Conservation (phyloP, 64 coral and sea anemone species). For the Dendrophyllia cribrosa region DNA sequence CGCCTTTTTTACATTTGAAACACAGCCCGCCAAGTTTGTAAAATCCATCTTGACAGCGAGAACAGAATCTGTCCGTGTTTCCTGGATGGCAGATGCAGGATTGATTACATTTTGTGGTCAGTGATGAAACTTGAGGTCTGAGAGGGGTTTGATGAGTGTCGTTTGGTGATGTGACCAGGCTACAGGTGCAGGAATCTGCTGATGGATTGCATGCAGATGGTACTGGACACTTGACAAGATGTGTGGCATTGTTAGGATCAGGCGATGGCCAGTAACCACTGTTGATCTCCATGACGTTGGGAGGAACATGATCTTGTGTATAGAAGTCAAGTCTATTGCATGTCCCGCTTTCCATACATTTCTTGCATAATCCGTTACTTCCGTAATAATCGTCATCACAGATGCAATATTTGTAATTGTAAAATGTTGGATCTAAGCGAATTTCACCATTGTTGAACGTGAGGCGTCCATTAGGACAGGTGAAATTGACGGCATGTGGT, state of each 20-base stretch:
- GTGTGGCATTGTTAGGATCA: conserved; percentile 9
- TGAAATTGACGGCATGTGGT: conserved; percentile 7
- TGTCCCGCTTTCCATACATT: conserved; percentile 38
- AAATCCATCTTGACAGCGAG: conserved; percentile 58
- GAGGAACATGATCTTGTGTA: neutral
- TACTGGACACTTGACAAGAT: conserved; percentile 53
- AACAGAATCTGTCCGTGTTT: conserved; percentile 62
- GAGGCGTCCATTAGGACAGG: conserved; percentile 35
- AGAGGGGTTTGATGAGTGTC: neutral
- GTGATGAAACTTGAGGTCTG: conserved; percentile 7
- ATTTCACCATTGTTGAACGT: conserved; percentile 58
- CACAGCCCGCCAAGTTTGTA: conserved; percentile 61
- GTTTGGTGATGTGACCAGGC: conserved; percentile 3
- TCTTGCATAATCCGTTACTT: conserved; percentile 36
- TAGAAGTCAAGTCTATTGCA: neutral
- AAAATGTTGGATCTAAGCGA: conserved; percentile 47
- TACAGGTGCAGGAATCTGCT: conserved; percentile 34
- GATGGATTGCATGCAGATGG: conserved; percentile 38
- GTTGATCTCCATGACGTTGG: conserved; percentile 25
- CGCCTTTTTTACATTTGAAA: conserved; percentile 17
- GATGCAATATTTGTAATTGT: conserved; percentile 47
- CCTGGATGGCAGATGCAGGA: conserved; percentile 54
- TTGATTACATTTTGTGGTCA: conserved; percentile 34
- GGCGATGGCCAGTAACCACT: conserved; percentile 64
- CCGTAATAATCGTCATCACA: conserved; percentile 54